Evolutionary conservation across 2,113 vertebrate genomes (phyloP), one percentile per base, ranked within the genome.

Genomic region (Anser brachyrhynchus): DNA sequence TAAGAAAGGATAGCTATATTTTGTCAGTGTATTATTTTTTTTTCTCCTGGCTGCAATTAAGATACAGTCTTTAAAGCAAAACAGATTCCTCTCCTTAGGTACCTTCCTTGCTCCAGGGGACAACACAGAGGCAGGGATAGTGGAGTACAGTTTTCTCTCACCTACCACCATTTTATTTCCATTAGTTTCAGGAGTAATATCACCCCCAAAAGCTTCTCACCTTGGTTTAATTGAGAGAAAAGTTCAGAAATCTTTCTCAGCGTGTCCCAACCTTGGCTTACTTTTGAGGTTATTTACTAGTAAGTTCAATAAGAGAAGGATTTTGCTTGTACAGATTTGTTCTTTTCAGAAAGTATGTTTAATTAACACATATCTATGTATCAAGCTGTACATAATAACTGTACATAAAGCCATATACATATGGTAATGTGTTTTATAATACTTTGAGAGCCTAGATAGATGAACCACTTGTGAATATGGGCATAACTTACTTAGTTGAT

Each of bases 381-480:
- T 70, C 39, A 26, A 69, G 10, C 12, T 31, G 14, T 39, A 12
- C 18, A 14, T 66, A 78, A 43, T 81, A 52, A 35, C 33, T 59
- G 15, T 78, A n/a, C 39, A 29, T 77, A 80, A 70, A 84, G 12
- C 21, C 35, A 84, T 81, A 55, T 66, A 19, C 39, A 12, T 91
- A 44, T 66, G 59, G 13, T 67, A 72, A 58, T 49, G 18, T 64
- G 15, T 35, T 93, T 89, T 75, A 41, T 41, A 77, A 61, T 51
- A 9, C 73, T 77, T 67, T 26, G 71, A 72, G 75, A 87, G 64
- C 21, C 67, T 89, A 66, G 35, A 31, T 92, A 51, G 55, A 62
- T 72, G 64, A 93, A 69, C 51, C 25, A 28, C 87, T 91, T 86
- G 79, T 82, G 83, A 96, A 73, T 75, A 72, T 44, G 78, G 87